Evolutionary conservation across 2,888 invertebrate genomes (phyloP), one percentile per base, ranked within the genome.

Genomic region (Heliconius ismenius): DNA sequence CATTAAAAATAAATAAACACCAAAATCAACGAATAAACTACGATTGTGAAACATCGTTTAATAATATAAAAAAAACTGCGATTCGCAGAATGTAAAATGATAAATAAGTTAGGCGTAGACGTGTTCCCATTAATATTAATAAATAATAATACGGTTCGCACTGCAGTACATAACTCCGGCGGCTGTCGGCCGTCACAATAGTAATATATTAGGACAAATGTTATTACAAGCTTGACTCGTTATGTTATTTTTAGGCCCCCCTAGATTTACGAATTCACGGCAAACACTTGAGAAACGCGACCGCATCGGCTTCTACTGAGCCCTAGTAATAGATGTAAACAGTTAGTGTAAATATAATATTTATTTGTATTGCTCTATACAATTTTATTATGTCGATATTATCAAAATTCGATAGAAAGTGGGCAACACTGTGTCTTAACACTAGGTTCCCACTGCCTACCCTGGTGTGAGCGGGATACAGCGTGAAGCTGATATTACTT

Each of bases 171-270:
- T 92, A 92, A 92, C 91, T 92, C 91, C 88, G 84, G 87, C 84
- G 83, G 86, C 88, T 88, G 89, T 82, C 86, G 86, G 87, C 87
- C 91, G 92, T 92, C 92, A 92, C 92, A 92, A 92, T 91, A 91
- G 90, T 91, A 89, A 92, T 92, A 92, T 92, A 92, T 92, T 92
- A 91, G 91, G 91, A 91, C 93, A 91, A 92, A 92, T 92, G 92
- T 93, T 93, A 91, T 92, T 92, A 92, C 92, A 92, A 93, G 92
- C 91, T 85, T 86, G 86, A 90, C 89, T 90, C 90, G 89, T 90
- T 89, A 89, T 91, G 92, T 92, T 93, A 93, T 93, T 93, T 93
- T 92, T 90, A 90, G 91, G 85, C 89, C 85, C 86, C 88, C 88
- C 86, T 83, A 86, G 78, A 75, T 28, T 74, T 76, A 80, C 72